A percentile compares a stretch with the other conserved stretches of the same genome.
phyloP scores from a whole-genome alignment of 30 jellyfish, hydroid and myxozoan species.

The Pelagia noctiluca region DNA sequence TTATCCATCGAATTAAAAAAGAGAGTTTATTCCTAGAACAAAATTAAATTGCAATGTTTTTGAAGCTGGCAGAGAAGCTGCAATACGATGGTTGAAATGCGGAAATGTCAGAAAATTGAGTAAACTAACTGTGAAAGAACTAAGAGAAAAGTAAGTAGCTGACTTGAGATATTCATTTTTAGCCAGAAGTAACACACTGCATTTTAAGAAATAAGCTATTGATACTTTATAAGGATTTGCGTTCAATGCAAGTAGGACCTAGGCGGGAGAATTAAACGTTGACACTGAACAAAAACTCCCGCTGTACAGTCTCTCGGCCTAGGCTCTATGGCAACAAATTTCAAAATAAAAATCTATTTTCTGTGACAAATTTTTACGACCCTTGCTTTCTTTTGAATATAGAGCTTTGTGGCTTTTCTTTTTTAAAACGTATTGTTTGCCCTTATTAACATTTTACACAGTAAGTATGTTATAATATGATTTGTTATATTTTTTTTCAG shows the following conservation, averaged over 20 bases:
- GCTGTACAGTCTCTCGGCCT: no score
- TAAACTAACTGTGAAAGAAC: slow-evolving; percentile 1
- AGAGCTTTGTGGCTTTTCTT: neutral
- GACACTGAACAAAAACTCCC: no score
- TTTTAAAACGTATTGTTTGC: neutral
- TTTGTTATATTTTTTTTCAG: neutral
- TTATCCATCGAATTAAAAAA: neutral
- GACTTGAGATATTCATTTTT: neutral
- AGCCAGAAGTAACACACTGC: neutral
- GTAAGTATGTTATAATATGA: neutral
- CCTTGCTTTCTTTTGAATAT: neutral
- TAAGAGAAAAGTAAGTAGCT: slow-evolving; percentile 12
- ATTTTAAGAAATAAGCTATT: neutral
- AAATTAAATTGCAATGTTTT: neutral
- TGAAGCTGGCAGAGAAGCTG: neutral
- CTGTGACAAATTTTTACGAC: neutral
- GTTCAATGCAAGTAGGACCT: neutral
- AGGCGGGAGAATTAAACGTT: neutral
- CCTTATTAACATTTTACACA: neutral
- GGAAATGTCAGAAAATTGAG: slow-evolving; percentile 17
- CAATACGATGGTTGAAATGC: slow-evolving; percentile 15
- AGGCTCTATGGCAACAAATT: neutral
- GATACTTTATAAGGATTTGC: neutral
- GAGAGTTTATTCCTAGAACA: slow-evolving; percentile 2
- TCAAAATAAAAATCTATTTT: neutral